Evolutionary conservation across 2,797 vertebrate species (phyloP), one percentile per base, ranked within the genome.

Genomic region (Gambusia yucatana): DNA sequence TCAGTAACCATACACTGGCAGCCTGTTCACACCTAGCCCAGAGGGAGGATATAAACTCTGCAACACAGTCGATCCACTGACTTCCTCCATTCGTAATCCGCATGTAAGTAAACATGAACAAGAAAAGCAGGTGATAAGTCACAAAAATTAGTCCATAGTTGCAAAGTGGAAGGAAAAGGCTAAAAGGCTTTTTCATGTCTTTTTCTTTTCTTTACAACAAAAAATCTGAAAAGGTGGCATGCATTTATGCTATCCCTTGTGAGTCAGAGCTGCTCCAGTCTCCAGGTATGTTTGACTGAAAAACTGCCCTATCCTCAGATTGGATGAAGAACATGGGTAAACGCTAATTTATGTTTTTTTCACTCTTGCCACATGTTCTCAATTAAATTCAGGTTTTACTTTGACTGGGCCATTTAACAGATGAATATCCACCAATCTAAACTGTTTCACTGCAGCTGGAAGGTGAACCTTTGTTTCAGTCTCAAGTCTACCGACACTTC

Each of bases 11-110:
- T 90, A 95, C 91, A 93, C 93, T 89, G 89, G 88, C 82, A 92
- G 92, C 89, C 89, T 93, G 91, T 95, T 94, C 93, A 91, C 94
- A 94, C 94, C 94, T 95, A 84, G 88, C 91, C 91, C 86, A 84
- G 46, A 80, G 90, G 91, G 82, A 87, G 89, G 87, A 90, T 93
- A 87, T 84, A 63, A 87, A 86, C 87, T 87, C 87, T 79, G 79
- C 78, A 83, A 81, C 86, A 82, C 84, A 80, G 85, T 85, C 50
- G 20, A 82, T 85, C 79, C 69, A 84, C 81, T 86, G 77, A 89
- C 88, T 92, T 80, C 81, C 77, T 82, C 83, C 57, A 78, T 67
- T 73, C 72, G 78, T 43, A 82, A 77, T n/a, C 36, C 44, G 65
- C 28, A 13, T 17, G 47, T 6, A 41, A 8, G 44, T 82, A 48